Conservation (phyloP, 1,140 invertebrate genomes). For the Globodera ellingtonae region DNA sequence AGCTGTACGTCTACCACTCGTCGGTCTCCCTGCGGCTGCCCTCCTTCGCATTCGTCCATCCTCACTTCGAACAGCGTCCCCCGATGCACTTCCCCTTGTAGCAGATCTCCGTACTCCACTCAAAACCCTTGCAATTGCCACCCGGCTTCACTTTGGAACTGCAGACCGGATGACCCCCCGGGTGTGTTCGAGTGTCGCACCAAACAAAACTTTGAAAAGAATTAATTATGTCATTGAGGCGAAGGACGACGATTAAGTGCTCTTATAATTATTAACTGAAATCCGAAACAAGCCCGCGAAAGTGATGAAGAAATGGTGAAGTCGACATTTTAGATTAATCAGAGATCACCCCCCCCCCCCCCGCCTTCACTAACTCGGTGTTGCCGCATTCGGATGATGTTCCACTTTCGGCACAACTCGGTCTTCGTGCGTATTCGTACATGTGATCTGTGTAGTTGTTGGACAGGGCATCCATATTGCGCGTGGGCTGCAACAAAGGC, state of each 20-base stretch:
- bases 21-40: neutral
- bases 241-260: no score
- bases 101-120: conserved; percentile 49
- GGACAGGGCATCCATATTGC: conserved; percentile 59
- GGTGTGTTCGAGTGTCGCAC: conserved; percentile 52
- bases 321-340: no score
- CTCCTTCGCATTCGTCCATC: neutral
- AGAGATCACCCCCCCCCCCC: no score
- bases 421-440: conserved; percentile 60
- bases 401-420: conserved; percentile 35
- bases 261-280: no score
- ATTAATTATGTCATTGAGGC: neutral
- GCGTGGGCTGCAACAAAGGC: conserved; percentile 47
- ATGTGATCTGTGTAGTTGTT: conserved; percentile 64
- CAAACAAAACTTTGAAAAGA: conserved; percentile 57
- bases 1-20: conserved; percentile 8
- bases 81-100: conserved; percentile 42
- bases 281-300: no score
- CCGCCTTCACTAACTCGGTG: conserved; percentile 40
- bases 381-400: conserved; percentile 44
- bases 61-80: conserved; percentile 28
- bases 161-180: conserved; percentile 48
- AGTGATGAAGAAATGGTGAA: no score
- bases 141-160: conserved; percentile 55
- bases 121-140: conserved; percentile 60